Base-by-base conservation (phyloP, 2,888 invertebrate species). In the Philaethria dido region DNA sequence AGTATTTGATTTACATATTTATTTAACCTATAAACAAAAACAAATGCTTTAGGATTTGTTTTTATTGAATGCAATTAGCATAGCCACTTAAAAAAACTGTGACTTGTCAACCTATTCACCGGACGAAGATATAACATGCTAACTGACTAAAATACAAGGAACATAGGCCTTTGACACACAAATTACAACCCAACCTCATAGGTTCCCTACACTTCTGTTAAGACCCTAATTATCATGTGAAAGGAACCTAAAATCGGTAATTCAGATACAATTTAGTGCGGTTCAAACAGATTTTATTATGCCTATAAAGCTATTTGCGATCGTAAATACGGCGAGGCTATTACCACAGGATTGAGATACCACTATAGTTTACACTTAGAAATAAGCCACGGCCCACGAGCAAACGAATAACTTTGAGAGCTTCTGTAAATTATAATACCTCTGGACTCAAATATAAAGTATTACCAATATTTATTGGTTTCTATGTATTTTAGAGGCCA, bases 211-310 rank as follows among this genome's bases (percentile, higher is more conserved):
- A 29, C 50, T 16, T 29, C 20, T 39, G 22, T 1, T 11, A 39
- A 9, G 8, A 39, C 18, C 55, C n/a, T 39, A 55, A 55, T 22
- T n/a, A 55, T 57, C 39, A 22, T 8, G 55, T 55, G 39, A 22
- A 39, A n/a, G 16, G 20, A n/a, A 57, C 48, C 61, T 39, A 16
- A 48, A 48, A 62, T 39, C 20, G 36, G 48, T 62, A 62, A 48
- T 62, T 48, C 48, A 39, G 20, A 16, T 36, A 48, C 61, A 48
- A 62, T 62, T 47, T 62, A 62, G 36, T 48, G 48, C 48, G 48
- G 61, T 61, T 61, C n/a, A 47, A 52, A 62, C 50, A 45, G 42
- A 62, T 62, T 62, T 62, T 62, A 62, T 52, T 62, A 42, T 52
- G 33, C 50, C 62, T 52, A 50, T 62, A 52, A 42, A 62, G 62